Conservation (phyloP, 2,113 vertebrate species). For the Penelope pileata region DNA sequence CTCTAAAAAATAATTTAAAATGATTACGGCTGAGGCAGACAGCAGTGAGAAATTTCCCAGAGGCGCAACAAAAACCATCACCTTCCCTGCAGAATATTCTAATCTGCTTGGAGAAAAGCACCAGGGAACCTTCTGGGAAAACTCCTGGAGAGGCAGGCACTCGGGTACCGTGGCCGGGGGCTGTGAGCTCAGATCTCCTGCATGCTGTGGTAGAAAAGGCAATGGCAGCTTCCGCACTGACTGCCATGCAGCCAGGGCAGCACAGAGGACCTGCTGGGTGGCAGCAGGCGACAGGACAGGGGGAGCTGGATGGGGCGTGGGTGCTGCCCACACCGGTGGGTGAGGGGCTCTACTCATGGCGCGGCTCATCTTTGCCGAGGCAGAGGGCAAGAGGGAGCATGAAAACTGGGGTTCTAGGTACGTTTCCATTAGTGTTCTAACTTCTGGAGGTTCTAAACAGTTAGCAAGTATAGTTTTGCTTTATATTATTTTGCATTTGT, state of each 20-base stretch:
- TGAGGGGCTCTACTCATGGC: background rate
- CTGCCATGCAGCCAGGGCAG: background rate
- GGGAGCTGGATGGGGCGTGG: fast-evolving
- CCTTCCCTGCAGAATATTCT: background rate
- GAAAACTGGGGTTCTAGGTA: background rate
- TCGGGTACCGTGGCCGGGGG: background rate
- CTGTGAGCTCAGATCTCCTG: fast-evolving
- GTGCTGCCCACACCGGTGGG: fast-evolving
- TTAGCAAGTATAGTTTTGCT: background rate
- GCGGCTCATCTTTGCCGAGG: fast-evolving
- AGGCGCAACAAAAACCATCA: background rate
- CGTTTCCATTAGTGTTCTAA: fast-evolving
- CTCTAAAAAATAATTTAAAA: background rate
- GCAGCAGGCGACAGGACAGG: background rate
- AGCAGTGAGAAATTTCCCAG: background rate
- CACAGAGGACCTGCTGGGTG: fast-evolving
- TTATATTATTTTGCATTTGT: background rate
- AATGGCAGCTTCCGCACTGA: background rate
- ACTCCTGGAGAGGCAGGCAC: fast-evolving
- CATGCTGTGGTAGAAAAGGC: background rate
- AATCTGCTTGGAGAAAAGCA: background rate
- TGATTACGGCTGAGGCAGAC: background rate
- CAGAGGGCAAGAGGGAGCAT: background rate
- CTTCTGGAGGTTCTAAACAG: background rate
- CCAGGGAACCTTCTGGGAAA: background rate